Evolutionary conservation across 1,140 invertebrate species (phyloP).

Genomic region (Cydia splendana): DNA sequence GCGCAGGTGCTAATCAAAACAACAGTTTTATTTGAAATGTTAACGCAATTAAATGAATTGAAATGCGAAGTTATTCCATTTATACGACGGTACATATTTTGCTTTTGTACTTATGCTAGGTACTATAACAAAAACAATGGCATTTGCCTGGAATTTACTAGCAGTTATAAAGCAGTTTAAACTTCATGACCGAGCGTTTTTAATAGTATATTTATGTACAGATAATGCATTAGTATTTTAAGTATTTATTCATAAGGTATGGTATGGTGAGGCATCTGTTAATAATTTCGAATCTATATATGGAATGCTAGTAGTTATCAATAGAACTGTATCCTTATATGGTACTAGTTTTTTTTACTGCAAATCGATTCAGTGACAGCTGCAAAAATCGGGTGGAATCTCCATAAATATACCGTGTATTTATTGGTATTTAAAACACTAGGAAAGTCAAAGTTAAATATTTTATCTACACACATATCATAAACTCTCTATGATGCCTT

Average conservation of each 20-base stretch:
- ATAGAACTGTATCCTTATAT: background rate
- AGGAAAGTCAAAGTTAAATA: too few relatives aligned
- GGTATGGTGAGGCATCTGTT: too few relatives aligned
- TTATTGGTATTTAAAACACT: too few relatives aligned
- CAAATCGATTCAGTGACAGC: background rate
- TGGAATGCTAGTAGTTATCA: too few relatives aligned
- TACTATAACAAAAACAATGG: background rate
- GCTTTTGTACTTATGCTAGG: background rate
- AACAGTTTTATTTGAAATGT: constrained; percentile 7
- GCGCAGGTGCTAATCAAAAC: constrained; percentile 9
- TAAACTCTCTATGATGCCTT: too few relatives aligned
- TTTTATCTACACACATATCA: too few relatives aligned
- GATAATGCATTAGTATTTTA: too few relatives aligned
- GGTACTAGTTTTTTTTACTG: background rate
- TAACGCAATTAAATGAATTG: constrained; percentile 1
- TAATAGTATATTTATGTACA: too few relatives aligned
- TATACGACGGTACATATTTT: background rate
- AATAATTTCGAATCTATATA: too few relatives aligned
- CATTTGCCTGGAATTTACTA: background rate
- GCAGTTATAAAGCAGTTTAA: background rate
- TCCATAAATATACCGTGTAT: background rate
- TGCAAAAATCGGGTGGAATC: background rate
- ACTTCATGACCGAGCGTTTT: background rate
- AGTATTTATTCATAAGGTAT: too few relatives aligned
- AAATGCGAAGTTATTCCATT: constrained; percentile 4